Base-by-base conservation (phyloP, 2,888 invertebrate species). In the Melinopterus prodromus region DNA sequence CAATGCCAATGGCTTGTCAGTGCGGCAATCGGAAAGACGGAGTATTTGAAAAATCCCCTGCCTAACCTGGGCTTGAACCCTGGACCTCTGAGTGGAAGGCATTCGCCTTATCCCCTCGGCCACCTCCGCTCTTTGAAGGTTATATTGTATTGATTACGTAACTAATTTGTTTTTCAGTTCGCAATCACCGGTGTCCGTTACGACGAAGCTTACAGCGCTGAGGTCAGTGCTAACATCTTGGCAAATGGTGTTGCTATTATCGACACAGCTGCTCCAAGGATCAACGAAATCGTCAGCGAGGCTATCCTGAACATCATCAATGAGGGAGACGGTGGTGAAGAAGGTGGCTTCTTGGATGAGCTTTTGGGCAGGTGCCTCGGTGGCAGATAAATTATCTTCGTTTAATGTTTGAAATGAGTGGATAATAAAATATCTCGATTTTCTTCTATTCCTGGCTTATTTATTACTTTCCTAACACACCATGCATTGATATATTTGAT, bases 201-300 rank as follows among this genome's bases (percentile, higher is more conserved):
- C 7, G 80, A 80, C 71, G 78, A 78, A 4, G 80, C 38, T 12
- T 71, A 70, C 36, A 80, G 80, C 26, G 80, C 78, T n/a, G 26
- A 76, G 35, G 26, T 76, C 16, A 75, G 71, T 26, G 76, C 74
- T 14, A 14, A 9, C 6, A 72, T 80, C 16, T 69, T 80, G 2
- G 69, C 15, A n/a, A 75, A 78, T 75, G 76, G 78, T 37, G 53
- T 9, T 16, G 76, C 74, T 16, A 14, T 76, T 71, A 53, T 80
- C 26, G 76, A 69, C 16, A 36, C 71, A 35, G 69, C 75, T 16
- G 78, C 80, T 7, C 69, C 36, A 14, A n/a, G 14, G 5, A 69
- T 80, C 6, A 71, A 76, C 36, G 71, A 53, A 35, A 14, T 71
- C 38, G 71, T 35, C 9, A 16, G 15, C 35, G 78, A 38, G 12